phyloP scores from a whole-genome alignment of 2,113 vertebrate species.

The Epinephelus lanceolatus region DNA sequence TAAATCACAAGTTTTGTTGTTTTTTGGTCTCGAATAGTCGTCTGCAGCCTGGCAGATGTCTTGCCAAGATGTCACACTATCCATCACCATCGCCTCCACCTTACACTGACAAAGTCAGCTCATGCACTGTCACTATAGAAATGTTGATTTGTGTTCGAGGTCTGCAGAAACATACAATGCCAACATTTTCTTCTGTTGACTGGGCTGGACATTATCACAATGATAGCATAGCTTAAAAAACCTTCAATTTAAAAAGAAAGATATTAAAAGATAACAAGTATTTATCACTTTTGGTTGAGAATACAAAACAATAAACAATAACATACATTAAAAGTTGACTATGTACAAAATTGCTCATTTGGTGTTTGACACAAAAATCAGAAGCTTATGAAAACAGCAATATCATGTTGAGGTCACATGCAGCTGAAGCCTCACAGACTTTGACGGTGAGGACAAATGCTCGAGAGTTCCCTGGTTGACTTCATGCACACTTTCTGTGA shows the following conservation, averaged over 20 bases:
- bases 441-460: background rate
- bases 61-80: too few species aligned
- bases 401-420: background rate
- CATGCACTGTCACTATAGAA: too few species aligned
- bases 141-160: too few species aligned
- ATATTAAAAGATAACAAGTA: constrained; percentile 8
- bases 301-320: constrained; percentile 7
- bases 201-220: too few species aligned
- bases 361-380: constrained; percentile 29
- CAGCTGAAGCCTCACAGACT: background rate
- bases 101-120: too few species aligned
- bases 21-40: too few species aligned
- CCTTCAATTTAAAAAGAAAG: background rate
- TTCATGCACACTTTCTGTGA: background rate
- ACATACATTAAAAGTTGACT: constrained; percentile 22
- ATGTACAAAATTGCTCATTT: constrained; percentile 41
- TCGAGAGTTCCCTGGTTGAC: background rate
- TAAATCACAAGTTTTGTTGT: too few species aligned
- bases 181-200: too few species aligned
- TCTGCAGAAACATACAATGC: too few species aligned
- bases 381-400: background rate
- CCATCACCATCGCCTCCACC: too few species aligned
- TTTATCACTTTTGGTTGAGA: constrained; percentile 25
- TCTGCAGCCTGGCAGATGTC: too few species aligned
- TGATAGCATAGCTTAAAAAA: background rate